A percentile compares a stretch with the other conserved stretches of the same genome.
Conservation (phyloP, 2,797 vertebrate species). For the Trematomus bernacchii region DNA sequence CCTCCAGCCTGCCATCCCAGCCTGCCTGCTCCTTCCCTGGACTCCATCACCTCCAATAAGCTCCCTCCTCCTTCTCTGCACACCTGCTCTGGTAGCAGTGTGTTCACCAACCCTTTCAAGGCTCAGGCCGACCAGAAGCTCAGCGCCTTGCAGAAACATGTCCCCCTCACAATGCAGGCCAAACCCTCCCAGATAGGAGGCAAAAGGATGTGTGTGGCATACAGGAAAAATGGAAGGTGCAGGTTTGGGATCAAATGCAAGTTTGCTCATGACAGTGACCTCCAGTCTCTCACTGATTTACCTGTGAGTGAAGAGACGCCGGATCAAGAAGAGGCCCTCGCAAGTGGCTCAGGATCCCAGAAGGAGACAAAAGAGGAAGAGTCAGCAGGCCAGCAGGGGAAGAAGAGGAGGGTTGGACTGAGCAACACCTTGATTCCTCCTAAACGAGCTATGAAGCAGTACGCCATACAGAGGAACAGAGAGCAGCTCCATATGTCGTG, state of each 20-base stretch:
- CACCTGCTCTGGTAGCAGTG: constrained; percentile 75
- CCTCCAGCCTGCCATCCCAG: not conserved
- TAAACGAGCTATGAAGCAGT: constrained; percentile 86
- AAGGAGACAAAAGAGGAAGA: constrained; percentile 50
- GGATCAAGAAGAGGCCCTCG: not conserved
- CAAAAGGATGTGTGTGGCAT: constrained; percentile 83
- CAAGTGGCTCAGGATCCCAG: constrained; percentile 23
- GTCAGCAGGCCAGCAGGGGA: constrained; percentile 62
- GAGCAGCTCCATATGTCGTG: constrained; percentile 78
- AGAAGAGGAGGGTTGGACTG: constrained; percentile 85
- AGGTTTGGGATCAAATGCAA: constrained; percentile 89
- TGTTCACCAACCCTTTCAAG: constrained; percentile 88
- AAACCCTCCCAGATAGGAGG: constrained; percentile 84
- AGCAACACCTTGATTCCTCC: constrained; percentile 85
- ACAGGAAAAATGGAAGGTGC: constrained; percentile 86
- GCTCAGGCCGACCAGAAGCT: constrained; percentile 83
- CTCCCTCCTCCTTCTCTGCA: constrained; percentile 79
- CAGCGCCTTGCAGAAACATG: constrained; percentile 86
- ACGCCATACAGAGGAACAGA: constrained; percentile 71
- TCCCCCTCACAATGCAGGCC: constrained; percentile 85
- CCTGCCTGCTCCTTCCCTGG: constrained; percentile 21
- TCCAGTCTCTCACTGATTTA: constrained; percentile 70
- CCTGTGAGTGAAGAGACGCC: constrained; percentile 21
- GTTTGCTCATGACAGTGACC: constrained; percentile 88
- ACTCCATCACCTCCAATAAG: constrained; percentile 43